Percentiles rank a stretch among this genome's conserved stretches.
Conservation (phyloP, 2,113 vertebrate species). For the Lates calcarifer region DNA sequence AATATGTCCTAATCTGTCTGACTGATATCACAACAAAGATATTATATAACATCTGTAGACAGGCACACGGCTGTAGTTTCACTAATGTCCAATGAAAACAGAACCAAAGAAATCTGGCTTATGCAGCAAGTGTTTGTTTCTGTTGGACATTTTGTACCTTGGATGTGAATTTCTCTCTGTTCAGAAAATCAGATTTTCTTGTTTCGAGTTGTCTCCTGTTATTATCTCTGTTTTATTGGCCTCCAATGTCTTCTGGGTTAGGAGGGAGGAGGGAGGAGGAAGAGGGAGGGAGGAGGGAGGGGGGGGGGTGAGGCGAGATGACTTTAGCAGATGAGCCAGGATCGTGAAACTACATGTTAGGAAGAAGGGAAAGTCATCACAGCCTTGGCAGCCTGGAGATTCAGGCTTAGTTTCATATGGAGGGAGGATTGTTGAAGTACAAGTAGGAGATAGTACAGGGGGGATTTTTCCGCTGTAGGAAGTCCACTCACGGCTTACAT, state of each 20-base stretch:
- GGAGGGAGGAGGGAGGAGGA: no score
- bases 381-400: constrained; percentile 57
- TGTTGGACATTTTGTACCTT: constrained; percentile 38
- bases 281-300: no score
- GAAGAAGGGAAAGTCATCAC: constrained; percentile 61
- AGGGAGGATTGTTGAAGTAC: constrained; percentile 49
- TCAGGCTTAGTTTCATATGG: constrained; percentile 12
- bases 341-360: constrained; percentile 57
- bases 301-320: constrained; percentile 45
- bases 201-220: constrained; percentile 51
- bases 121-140: constrained; percentile 1
- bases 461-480: constrained; percentile 66
- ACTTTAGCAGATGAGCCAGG: constrained; percentile 76
- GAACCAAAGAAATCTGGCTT: not conserved
- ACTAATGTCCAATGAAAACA: not conserved
- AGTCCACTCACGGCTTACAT: constrained; percentile 64
- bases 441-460: constrained; percentile 58
- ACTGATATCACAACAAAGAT: constrained; percentile 10
- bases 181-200: constrained; percentile 38
- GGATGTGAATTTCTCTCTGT: not conserved
- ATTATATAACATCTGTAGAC: not conserved
- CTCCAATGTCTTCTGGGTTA: constrained; percentile 42
- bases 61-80: not conserved
- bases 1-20: not conserved
- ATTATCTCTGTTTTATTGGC: constrained; percentile 60